These are phyloP conservation scores for Narcine bancroftii DNA, from an alignment of 2,113 vertebrate genomes.

Conservation along the genomic window DNA sequence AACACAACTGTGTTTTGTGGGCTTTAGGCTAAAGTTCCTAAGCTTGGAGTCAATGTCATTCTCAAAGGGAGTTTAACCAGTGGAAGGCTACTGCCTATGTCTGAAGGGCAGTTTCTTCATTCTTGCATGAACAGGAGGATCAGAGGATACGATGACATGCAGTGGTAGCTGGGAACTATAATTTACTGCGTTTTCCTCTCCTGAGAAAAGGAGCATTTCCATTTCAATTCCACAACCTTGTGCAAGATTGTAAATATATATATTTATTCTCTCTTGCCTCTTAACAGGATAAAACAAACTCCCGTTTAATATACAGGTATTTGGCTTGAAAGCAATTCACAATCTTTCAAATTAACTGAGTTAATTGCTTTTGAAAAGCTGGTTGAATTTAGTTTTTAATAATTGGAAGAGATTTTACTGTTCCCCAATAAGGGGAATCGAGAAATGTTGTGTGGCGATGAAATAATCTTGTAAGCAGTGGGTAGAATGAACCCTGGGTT, in stretches of 20 bases:
- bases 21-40: not conserved
- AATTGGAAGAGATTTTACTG: not conserved
- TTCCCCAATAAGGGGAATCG: not conserved
- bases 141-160: too few relatives aligned
- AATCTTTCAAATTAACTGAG: not conserved
- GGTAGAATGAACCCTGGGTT: not conserved
- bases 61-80: not conserved
- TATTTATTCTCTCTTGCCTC: not conserved
- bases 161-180: not conserved
- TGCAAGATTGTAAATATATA: not conserved
- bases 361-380: not conserved
- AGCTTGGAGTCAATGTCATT: not conserved
- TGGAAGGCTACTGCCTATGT: not conserved
- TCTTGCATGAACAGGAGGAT: not conserved
- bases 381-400: not conserved
- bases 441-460: not conserved
- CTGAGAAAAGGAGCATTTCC: not conserved
- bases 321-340: not conserved
- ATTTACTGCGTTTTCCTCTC: not conserved
- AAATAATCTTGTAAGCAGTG: not conserved
- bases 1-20: not conserved
- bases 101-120: not conserved
- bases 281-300: not conserved
- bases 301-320: too few relatives aligned
- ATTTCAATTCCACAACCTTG: not conserved